Evolutionary conservation across 2,113 vertebrate species (phyloP).

Genomic region (Chlamydotis undulata): DNA sequence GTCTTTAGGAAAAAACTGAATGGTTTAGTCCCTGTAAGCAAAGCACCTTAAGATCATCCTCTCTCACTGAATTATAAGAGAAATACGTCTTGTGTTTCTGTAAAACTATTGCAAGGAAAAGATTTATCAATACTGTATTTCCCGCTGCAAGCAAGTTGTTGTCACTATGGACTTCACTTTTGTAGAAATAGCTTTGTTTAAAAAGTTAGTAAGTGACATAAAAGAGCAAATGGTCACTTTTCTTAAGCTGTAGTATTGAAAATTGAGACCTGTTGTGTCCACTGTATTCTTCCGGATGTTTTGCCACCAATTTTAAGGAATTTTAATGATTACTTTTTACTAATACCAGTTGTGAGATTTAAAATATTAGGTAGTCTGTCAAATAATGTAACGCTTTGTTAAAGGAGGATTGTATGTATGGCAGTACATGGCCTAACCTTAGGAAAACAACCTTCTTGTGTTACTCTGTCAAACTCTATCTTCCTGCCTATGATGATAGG

Average conservation of each 20-base stretch:
- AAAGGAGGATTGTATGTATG: neutral
- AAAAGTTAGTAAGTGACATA: neutral
- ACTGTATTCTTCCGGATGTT: neutral
- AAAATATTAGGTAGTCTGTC: neutral
- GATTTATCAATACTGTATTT: neutral
- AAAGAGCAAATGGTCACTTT: neutral
- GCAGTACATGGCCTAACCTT: neutral
- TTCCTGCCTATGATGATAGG: neutral
- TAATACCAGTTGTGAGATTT: neutral
- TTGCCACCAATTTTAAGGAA: neutral
- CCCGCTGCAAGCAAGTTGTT: neutral
- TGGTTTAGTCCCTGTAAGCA: neutral
- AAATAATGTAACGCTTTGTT: neutral
- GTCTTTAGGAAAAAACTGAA: neutral
- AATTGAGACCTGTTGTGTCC: slow-evolving; percentile 24
- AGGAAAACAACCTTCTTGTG: neutral
- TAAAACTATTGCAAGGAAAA: neutral
- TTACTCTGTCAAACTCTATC: neutral
- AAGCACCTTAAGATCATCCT: neutral
- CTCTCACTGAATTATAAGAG: neutral
- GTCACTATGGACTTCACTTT: neutral
- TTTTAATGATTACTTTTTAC: neutral
- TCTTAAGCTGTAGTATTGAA: slow-evolving; percentile 70
- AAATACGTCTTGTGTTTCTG: neutral
- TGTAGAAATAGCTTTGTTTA: neutral